Base-by-base conservation (phyloP, 2,797 vertebrate species). In the Aselliscus stoliczkanus region DNA sequence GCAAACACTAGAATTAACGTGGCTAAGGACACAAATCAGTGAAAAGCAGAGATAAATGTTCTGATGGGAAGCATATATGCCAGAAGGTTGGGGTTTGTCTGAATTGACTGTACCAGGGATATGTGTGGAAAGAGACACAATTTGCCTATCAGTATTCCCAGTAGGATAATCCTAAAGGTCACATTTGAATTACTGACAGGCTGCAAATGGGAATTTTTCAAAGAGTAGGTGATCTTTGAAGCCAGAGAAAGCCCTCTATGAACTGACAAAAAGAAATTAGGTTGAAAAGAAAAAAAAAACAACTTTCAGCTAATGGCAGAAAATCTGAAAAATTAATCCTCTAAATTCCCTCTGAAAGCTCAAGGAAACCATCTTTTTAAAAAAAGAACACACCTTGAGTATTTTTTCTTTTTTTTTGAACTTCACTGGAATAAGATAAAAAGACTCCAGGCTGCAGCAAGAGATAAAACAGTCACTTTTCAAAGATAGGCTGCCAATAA, bases 291-390 rank as follows among this genome's bases (percentile, higher is more conserved):
- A 29, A 65, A 88, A 29, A 70, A 52, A 80, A 29, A 65, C 42
- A 21, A 21, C 58, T 65, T n/a, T 37, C 44, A 60, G 52, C 44
- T 85, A 79, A 91, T 12, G 37, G 39, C 52, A 86, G 56, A 93
- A 39, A 80, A 34, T 72, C 76, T 96, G 82, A 95, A 93, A 94
- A 82, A 91, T 70, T 73, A 79, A 91, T 93, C 65, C 37, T 75
- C 85, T 34, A 20, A 84, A 67, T 94, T 92, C 31, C 65, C 42
- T 84, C n/a, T 47, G 52, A 79, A 88, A 60, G 72, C 65, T 27
- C 23, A 80, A 85, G 56, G n/a, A 84, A 90, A 76, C 1, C 31
- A 54, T 60, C 75, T 83, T 91, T 50, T 50, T 91, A n/a, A n/a
- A n/a, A n/a, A n/a, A n/a, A n/a, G n/a, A n/a, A n/a, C n/a, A n/a